Evolutionary conservation across 2,797 vertebrate species (phyloP), one percentile per base, ranked within the genome.

Genomic region (Gephyroberyx darwinii): DNA sequence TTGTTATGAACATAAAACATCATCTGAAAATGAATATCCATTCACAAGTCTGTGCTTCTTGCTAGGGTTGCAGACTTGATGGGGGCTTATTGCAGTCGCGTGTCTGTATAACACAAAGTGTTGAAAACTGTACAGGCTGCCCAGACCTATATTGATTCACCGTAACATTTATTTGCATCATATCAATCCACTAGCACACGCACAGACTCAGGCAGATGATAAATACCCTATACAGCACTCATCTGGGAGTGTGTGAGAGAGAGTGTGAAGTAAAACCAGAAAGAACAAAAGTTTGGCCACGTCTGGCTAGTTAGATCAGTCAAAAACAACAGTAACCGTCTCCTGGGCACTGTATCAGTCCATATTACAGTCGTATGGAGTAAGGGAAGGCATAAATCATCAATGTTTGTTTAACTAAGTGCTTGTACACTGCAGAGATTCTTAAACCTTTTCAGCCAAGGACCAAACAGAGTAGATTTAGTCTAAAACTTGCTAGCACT

Each of bases 301-400:
- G 63, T 56, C 52, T 59, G 22, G 47, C 68, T 59, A 72, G 54
- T 68, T 39, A 45, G 62, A 71, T 66, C 35, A 51, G 51, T 41
- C 39, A 37, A 56, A 14, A 56, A 61, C 39, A 74, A 55, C 51
- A 52, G n/a, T 20, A 41, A 55, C 51, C 20, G 62, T 81, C 60
- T 75, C 78, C 20, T 45, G 68, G 78, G 64, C 61, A 1, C 63
- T 77, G 65, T 74, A 68, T 83, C 72, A 79, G 69, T 66, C 61
- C 30, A 10, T 62, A 61, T 82, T 47, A 31, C 60, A 69, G 70
- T 59, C 54, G 80, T 73, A 78, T 63, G 20, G 57, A 73, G 71
- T 45, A 75, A 72, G 22, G 13, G 54, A 78, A 74, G 45, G 70
- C 52, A 69, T 80, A 71, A 74, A 78, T 86, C 76, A 74, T 64